Conservation (phyloP, 2,888 invertebrate species). For the Ectobius pallidus region DNA sequence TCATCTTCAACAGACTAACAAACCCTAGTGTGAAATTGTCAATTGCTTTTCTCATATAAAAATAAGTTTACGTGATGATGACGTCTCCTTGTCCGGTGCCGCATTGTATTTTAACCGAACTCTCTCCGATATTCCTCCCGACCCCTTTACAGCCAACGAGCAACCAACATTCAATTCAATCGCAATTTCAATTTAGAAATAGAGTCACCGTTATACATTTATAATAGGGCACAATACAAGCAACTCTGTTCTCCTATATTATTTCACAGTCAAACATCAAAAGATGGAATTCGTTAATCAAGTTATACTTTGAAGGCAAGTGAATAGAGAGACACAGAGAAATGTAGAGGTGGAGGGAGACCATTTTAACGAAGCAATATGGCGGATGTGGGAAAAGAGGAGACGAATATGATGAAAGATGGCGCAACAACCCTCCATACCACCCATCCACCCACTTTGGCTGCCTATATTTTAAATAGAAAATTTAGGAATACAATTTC, state of each 20-base stretch:
- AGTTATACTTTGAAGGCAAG: conserved; percentile 38
- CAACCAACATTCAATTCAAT: conserved; percentile 28
- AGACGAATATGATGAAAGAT: conserved; percentile 15
- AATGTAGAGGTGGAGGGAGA: conserved; percentile 14
- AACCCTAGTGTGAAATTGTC: too few relatives aligned
- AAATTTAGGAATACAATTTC: conserved; percentile 33
- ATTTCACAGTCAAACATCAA: conserved; percentile 34
- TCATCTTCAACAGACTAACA: too few relatives aligned
- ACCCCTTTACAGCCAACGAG: background rate
- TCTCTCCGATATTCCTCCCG: too few relatives aligned
- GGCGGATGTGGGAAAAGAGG: conserved; percentile 23
- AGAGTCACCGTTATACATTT: conserved; percentile 26
- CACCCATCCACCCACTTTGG: background rate
- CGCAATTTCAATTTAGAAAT: conserved; percentile 29
- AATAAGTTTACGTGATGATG: too few relatives aligned
- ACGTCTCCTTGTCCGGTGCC: background rate
- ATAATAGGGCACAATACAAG: conserved; percentile 28
- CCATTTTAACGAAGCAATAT: conserved; percentile 32
- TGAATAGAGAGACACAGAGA: conserved; percentile 19
- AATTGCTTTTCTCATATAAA: too few relatives aligned
- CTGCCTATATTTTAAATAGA: conserved; percentile 24
- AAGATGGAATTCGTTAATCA: conserved; percentile 39
- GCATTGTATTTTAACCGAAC: background rate
- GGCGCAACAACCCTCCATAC: conserved; percentile 7
- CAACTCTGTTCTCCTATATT: conserved; percentile 22